Evolutionary conservation across 2,888 invertebrate species (phyloP).

Genomic region (Apotomis turbidana): DNA sequence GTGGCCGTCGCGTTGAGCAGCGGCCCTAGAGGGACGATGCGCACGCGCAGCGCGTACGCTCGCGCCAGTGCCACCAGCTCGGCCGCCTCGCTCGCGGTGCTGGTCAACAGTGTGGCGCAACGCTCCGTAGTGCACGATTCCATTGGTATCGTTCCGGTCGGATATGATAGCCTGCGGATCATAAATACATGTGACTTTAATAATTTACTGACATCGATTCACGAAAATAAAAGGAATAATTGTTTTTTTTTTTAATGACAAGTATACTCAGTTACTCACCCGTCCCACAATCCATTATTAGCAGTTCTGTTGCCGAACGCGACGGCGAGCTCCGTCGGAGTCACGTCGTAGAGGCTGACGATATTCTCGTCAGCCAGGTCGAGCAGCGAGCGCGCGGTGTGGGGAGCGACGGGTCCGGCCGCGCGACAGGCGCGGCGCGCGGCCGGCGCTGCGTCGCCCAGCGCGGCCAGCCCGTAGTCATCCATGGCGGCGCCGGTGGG

Average conservation of each 20-base stretch:
- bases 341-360: conserved; percentile 52
- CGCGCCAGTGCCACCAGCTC: conserved; percentile 52
- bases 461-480: conserved; percentile 62
- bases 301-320: neutral
- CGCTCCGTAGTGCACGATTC: conserved; percentile 70
- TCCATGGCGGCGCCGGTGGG: conserved; percentile 55
- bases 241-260: too few species aligned
- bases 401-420: conserved; percentile 46
- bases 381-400: conserved; percentile 59
- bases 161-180: conserved; percentile 45
- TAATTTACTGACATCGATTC: neutral
- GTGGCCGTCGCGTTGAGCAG: conserved; percentile 41
- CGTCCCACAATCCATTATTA: neutral
- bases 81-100: conserved; percentile 56
- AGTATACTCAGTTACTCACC: conserved; percentile 5
- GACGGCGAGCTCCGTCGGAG: conserved; percentile 35
- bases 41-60: conserved; percentile 51
- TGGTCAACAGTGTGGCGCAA: conserved; percentile 60
- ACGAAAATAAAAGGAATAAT: too few species aligned
- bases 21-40: conserved; percentile 49
- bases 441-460: conserved; percentile 63
- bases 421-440: conserved; percentile 61
- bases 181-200: neutral
- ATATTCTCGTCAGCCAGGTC: conserved; percentile 57
- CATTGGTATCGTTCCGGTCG: conserved; percentile 84